These are phyloP conservation scores for Bugulina stolonifera DNA, from an alignment of 2,888 invertebrate species.

Conservation along the genomic window DNA sequence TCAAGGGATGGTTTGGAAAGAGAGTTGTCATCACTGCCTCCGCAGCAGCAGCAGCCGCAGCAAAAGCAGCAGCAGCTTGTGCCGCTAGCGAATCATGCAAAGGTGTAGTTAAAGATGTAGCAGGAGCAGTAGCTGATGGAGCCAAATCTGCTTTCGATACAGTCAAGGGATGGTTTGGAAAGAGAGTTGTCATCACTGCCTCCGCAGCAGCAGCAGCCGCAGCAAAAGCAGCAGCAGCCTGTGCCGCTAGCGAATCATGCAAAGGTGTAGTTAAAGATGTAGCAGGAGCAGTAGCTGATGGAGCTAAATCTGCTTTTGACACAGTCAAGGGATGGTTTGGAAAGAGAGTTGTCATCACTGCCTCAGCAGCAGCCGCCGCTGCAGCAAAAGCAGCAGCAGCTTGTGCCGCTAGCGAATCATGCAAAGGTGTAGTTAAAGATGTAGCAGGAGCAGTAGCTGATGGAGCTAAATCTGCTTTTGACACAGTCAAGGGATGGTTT, in stretches of 20 bases:
- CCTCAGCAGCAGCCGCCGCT: background rate
- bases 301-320: background rate
- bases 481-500: background rate
- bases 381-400: background rate
- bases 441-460: background rate
- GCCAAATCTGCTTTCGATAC: no score
- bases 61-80: no score
- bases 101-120: no score
- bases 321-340: background rate
- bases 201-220: background rate
- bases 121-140: no score
- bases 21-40: no score
- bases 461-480: background rate
- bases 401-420: background rate
- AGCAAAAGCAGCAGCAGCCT: background rate
- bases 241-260: background rate
- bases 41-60: no score
- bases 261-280: background rate
- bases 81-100: no score
- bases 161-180: no score
- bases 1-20: no score
- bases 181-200: background rate
- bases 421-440: background rate
- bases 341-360: conserved; percentile 5
- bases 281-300: background rate